phyloP scores from a whole-genome alignment of 2,888 invertebrate species.

The Macrophya alboannulata region DNA sequence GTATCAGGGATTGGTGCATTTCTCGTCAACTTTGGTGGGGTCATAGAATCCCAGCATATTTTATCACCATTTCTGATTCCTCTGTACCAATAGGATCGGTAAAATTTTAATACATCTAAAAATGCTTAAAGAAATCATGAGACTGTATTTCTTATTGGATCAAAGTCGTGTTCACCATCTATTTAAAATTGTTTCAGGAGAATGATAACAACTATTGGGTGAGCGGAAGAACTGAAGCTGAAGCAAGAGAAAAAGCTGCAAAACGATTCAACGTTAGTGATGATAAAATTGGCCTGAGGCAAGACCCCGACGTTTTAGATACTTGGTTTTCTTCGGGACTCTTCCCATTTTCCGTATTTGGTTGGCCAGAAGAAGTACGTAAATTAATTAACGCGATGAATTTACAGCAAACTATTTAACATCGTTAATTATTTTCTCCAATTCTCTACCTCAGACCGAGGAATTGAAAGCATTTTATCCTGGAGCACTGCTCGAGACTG shows the following conservation, averaged over 20 bases:
- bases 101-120: conserved; percentile 63
- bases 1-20: conserved; percentile 99
- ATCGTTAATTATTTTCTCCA: conserved; percentile 34
- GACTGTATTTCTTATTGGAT: neutral
- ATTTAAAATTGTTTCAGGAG: conserved; percentile 57
- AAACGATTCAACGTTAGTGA: conserved; percentile 84
- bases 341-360: conserved; percentile 97
- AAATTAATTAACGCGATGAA: conserved; percentile 60
- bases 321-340: conserved; percentile 99
- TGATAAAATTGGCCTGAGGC: conserved; percentile 83
- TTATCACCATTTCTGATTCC: conserved; percentile 83
- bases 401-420: neutral
- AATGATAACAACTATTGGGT: conserved; percentile 83
- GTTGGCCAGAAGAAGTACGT: conserved; percentile 94
- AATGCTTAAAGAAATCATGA: neutral
- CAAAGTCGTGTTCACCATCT: neutral
- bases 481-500: conserved; percentile 95
- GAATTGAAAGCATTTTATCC: conserved; percentile 94
- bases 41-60: conserved; percentile 97
- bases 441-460: conserved; percentile 80
- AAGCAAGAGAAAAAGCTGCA: conserved; percentile 91
- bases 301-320: conserved; percentile 98
- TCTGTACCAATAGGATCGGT: conserved; percentile 73
- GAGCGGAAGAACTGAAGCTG: conserved; percentile 83
- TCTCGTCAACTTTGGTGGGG: conserved; percentile 99